Conservation (phyloP, 35 echinoderm and acorn worm genomes). For the Anneissia japonica region DNA sequence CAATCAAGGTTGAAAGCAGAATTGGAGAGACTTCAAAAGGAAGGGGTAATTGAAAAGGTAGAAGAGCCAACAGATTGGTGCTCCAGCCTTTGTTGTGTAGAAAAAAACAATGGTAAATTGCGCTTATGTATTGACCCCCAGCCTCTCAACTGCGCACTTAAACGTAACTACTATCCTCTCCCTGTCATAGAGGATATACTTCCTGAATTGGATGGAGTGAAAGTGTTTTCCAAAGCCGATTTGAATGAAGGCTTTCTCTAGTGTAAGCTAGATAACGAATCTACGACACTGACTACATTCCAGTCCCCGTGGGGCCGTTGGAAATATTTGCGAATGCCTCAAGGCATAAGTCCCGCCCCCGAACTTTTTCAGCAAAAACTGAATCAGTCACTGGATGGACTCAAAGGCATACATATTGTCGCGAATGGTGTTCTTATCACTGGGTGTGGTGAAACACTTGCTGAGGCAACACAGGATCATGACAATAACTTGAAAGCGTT, state of each 20-base stretch:
- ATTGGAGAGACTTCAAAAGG: constrained; percentile 15
- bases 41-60: constrained; percentile 41
- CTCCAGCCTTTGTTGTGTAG: background rate
- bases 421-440: background rate
- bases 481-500: constrained; percentile 3
- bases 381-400: background rate
- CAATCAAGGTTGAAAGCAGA: constrained; percentile 31
- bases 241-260: background rate
- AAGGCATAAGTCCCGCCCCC: constrained; percentile 26
- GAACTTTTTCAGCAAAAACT: constrained; percentile 42
- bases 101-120: constrained; percentile 36
- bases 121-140: constrained; percentile 52
- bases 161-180: constrained; percentile 1
- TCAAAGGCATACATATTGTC: background rate
- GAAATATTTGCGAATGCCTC: constrained; percentile 13
- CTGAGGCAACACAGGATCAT: background rate
- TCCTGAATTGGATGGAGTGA: background rate
- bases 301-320: background rate
- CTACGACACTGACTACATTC: constrained; percentile 4
- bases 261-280: background rate
- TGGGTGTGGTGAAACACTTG: background rate
- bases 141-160: constrained; percentile 20
- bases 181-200: background rate
- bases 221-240: background rate
- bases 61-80: background rate